Evolutionary conservation across 2,113 vertebrate species (phyloP), one percentile per base, ranked within the genome.

Genomic region (Gobius niger): DNA sequence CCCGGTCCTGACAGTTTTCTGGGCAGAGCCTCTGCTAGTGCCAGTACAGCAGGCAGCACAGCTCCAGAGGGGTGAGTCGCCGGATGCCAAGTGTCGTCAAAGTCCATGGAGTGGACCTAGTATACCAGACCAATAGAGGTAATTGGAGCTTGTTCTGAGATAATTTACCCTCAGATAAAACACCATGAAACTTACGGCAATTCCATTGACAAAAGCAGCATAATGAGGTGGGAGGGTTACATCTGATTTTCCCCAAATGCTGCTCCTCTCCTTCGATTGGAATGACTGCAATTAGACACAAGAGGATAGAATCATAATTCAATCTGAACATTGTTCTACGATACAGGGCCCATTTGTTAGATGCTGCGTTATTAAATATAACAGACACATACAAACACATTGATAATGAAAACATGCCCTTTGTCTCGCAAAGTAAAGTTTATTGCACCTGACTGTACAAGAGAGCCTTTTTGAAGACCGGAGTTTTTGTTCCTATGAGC

Each of bases 51-150:
- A 0, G 96, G 94, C 10, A 98, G 89, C 66, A 98, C 91, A 0
- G 95, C 91, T 0, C 96, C 96, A 0, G 97, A 98, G n/a, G 97
- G 97, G 64, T 99, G 96, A 34, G 97, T 99, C n/a, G 96, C 95
- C 18, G 96, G 97, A 50, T 98, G 91, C 96, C 97, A 98, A 0
- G 95, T 99, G 82, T 99, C 96, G 0, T 98, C 96, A 88, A 97
- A 99, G 77, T 98, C 97, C 96, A 99, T 97, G 9, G 96, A 95
- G 84, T 98, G 97, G 63, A 96, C 93, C 96, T 98, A 56, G 12
- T 0, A n/a, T n/a, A 3, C 4, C 13, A 52, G 14, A 75, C 47
- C 9, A 41, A 6, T 60, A 15, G 19, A 15, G 65, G 44, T 63
- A 54, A 47, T 41, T 42, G 42, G 14, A 60, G 57, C 2, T 2